Percentiles rank a stretch among this genome's conserved stretches.
Conservation (phyloP, 1,140 invertebrate genomes). For the Paralvinella palmiformis region DNA sequence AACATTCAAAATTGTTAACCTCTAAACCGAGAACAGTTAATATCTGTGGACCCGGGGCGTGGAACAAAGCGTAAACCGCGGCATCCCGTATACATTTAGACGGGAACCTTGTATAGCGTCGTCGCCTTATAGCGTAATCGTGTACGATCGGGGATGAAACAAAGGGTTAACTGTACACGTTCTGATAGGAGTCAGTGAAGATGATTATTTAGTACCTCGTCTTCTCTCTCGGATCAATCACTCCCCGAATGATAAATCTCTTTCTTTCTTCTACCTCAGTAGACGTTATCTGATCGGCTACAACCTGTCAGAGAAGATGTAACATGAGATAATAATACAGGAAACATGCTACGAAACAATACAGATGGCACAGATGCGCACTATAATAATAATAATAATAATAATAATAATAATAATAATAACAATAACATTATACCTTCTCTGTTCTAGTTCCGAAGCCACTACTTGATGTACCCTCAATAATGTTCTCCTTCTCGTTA, state of each 20-base stretch:
- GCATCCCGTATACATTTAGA: too few relatives aligned
- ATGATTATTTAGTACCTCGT: too few relatives aligned
- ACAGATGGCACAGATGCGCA: background rate
- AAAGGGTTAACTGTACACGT: too few relatives aligned
- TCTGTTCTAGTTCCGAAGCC: background rate
- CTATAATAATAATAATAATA: background rate
- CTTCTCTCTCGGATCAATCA: slow-evolving; percentile 10
- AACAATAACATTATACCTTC: background rate
- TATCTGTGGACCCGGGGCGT: too few relatives aligned
- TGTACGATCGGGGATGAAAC: too few relatives aligned
- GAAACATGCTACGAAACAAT: background rate
- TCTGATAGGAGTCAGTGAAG: too few relatives aligned
- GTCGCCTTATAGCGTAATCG: too few relatives aligned
- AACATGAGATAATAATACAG: background rate
- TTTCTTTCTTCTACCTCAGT: slow-evolving; percentile 9
- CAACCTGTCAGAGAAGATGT: background rate
- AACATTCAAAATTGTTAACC: too few relatives aligned
- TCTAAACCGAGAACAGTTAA: too few relatives aligned
- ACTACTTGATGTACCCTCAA: background rate
- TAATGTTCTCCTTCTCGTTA: background rate
- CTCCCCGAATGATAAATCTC: slow-evolving; percentile 15
- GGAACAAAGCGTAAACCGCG: too few relatives aligned
- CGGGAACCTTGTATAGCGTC: too few relatives aligned
- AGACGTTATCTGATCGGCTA: slow-evolving; percentile 11
- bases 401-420: background rate